These are phyloP conservation scores for Drosophila grimshawi DNA, from an alignment of 1,140 invertebrate genomes.

Conservation along the genomic window DNA sequence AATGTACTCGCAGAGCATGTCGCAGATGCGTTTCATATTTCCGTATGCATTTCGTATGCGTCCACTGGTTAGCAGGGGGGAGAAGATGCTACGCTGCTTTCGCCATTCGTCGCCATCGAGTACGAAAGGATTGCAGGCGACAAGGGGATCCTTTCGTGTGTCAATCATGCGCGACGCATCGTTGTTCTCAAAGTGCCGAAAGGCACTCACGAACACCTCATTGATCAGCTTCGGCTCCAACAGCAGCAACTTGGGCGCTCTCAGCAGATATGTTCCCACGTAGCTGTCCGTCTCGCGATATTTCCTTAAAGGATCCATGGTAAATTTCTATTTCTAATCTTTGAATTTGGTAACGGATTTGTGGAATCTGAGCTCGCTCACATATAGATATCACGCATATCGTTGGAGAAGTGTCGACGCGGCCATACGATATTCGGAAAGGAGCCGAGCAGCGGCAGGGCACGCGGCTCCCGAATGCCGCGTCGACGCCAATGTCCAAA, in stretches of 20 bases:
- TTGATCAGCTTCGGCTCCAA: slow-evolving; percentile 85
- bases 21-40: slow-evolving; percentile 66
- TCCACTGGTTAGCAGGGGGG: slow-evolving; percentile 86
- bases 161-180: slow-evolving; percentile 77
- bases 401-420: slow-evolving; percentile 67
- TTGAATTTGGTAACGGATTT: no score
- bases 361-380: slow-evolving; percentile 21
- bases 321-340: no score
- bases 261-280: slow-evolving; percentile 84
- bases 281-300: slow-evolving; percentile 62
- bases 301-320: slow-evolving; percentile 19
- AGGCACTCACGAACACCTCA: slow-evolving; percentile 85
- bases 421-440: slow-evolving; percentile 85
- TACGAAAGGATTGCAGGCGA: slow-evolving; percentile 85
- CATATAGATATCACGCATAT: slow-evolving; percentile 78
- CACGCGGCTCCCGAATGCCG: slow-evolving; percentile 66
- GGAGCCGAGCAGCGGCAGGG: slow-evolving; percentile 73
- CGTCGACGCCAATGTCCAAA: slow-evolving; percentile 83
- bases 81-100: slow-evolving; percentile 85
- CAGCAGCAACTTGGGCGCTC: slow-evolving; percentile 84
- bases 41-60: slow-evolving; percentile 68
- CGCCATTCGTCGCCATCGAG: slow-evolving; percentile 86
- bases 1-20: slow-evolving; percentile 58
- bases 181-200: slow-evolving; percentile 84
- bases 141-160: slow-evolving; percentile 80